Conservation (phyloP, 2,797 vertebrate genomes). For the Aeoliscus strigatus region DNA sequence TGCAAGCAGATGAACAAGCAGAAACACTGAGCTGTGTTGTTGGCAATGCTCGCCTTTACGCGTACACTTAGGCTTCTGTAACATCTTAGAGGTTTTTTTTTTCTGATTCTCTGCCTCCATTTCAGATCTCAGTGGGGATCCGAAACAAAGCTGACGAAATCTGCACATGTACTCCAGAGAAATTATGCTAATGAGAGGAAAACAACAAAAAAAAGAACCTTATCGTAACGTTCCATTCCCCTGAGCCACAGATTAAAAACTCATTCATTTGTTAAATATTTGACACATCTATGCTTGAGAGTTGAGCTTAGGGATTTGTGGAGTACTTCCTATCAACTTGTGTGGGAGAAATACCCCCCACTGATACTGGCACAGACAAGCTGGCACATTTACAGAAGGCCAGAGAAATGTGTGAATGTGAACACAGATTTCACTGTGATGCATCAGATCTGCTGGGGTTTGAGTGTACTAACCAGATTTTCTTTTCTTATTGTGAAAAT, state of each 20-base stretch:
- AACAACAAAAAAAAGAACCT: constrained; percentile 67
- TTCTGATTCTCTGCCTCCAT: constrained; percentile 62
- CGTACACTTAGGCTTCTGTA: constrained; percentile 47
- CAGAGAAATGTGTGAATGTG: constrained; percentile 47
- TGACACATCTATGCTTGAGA: constrained; percentile 76
- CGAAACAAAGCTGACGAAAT: constrained; percentile 72
- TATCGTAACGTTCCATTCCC: constrained; percentile 74
- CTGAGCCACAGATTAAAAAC: constrained; percentile 78
- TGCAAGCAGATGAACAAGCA: constrained; percentile 63
- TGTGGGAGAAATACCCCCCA: constrained; percentile 71
- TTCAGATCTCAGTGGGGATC: constrained; percentile 74
- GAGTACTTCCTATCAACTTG: constrained; percentile 70
- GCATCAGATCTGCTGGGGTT: constrained; percentile 2
- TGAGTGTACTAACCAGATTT: constrained; percentile 19
- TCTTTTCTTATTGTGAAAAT: constrained; percentile 36
- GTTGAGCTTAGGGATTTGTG: constrained; percentile 68
- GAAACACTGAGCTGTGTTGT: constrained; percentile 59
- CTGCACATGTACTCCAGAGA: constrained; percentile 74
- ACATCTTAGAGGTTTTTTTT: constrained; percentile 57
- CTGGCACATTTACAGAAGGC: constrained; percentile 61
- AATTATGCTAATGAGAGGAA: constrained; percentile 73
- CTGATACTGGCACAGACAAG: constrained; percentile 64
- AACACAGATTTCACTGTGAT: constrained; percentile 32
- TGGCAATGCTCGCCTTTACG: constrained; percentile 56
- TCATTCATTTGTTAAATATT: constrained; percentile 81